Base-by-base conservation (phyloP, 2,113 vertebrate species). In the Ploceus nigricollis region DNA sequence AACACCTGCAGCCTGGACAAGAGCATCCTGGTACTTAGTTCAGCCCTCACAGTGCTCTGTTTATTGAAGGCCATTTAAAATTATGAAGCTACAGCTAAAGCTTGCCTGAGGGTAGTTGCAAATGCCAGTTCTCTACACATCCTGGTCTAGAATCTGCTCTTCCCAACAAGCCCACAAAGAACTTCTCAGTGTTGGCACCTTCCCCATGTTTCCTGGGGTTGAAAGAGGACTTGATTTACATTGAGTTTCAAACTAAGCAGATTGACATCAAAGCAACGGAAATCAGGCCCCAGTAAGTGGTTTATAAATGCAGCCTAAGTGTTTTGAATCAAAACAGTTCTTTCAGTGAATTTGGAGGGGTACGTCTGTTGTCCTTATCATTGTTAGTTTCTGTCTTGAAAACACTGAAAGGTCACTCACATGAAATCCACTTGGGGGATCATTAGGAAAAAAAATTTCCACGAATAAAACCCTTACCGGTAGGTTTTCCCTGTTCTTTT, bases 311-410 rank as follows among this genome's bases (percentile, higher is more conserved):
- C 84, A 95, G 68, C 23, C 87, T 93, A 93, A 95, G 75, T 96
- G 90, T 96, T 97, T 96, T 95, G 94, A 96, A 90, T 88, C 78
- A 93, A 96, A 96, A 94, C 86, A 96, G 10, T 80, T 88, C 84
- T 91, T 94, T 88, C 82, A 90, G 87, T 85, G 83, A 96, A 80
- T 73, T 70, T 91, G 71, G 83, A 90, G 85, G 73, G 50, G 17
- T 94, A 70, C 0, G 4, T 82, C 87, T 91, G 57, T 93, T 8
- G 3, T 91, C 91, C 42, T 90, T 89, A 89, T 94, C 61, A 31
- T 82, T 89, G 58, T 58, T 89, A 77, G 82, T 95, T 95, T 91
- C 91, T 94, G 50, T 72, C 82, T 88, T 15, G 2, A 94, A 96
- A 93, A 84, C 63, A 80, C 54, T 54, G 70, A 82, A 76, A 95